A percentile compares a stretch with the other conserved stretches of the same genome.
phyloP scores from a whole-genome alignment of 37 sponge, comb jelly and placozoan genomes.

The Petrosia ficiformis region DNA sequence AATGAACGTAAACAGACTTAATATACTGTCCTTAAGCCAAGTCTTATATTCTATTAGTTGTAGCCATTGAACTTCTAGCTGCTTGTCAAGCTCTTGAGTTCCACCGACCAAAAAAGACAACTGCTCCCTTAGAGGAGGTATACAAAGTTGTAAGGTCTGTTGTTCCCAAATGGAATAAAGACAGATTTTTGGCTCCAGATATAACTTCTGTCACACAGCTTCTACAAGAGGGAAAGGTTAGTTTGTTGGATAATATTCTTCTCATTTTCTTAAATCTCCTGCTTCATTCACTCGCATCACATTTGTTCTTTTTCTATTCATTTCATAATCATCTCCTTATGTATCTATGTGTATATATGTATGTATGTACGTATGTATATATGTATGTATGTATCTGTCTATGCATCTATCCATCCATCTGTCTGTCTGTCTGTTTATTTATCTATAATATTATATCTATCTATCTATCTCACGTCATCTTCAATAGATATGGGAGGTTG shows the following conservation, averaged over 20 bases:
- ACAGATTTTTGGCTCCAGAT: constrained; percentile 83
- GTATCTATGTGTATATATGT: too few species aligned
- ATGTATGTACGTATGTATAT: too few species aligned
- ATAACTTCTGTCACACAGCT: constrained; percentile 58
- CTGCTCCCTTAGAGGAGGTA: constrained; percentile 89
- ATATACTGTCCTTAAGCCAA: not conserved
- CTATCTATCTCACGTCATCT: not conserved
- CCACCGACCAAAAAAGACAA: constrained; percentile 81
- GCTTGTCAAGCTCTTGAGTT: constrained; percentile 98
- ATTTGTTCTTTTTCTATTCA: too few species aligned
- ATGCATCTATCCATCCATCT: not conserved
- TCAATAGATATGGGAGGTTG: constrained; percentile 36
- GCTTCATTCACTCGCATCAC: too few species aligned
- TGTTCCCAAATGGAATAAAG: constrained; percentile 58
- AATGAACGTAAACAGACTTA: not conserved
- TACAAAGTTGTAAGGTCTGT: constrained; percentile 68
- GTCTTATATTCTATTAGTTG: too few species aligned
- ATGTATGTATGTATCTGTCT: too few species aligned
- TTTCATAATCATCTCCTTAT: too few species aligned
- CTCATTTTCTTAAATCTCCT: too few species aligned
- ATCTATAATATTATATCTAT: not conserved
- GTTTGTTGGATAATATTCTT: not conserved
- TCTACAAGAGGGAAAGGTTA: constrained; percentile 78
- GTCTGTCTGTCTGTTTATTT: not conserved
- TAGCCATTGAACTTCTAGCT: constrained; percentile 95